phyloP scores from a whole-genome alignment of 1,140 invertebrate genomes.

The Ceratina australensis region DNA sequence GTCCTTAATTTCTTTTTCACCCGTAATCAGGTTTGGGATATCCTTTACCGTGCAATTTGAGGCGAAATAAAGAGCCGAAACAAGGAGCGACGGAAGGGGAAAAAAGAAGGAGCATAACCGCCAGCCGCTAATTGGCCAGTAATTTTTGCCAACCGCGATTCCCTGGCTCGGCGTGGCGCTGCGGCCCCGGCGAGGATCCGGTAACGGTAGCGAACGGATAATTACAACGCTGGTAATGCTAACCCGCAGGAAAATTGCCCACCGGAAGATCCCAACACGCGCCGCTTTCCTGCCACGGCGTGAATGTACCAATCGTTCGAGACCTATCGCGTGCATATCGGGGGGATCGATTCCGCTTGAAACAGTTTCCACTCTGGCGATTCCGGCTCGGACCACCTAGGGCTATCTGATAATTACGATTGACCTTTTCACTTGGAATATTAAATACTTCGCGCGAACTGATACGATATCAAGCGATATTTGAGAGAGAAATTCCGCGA shows the following conservation, averaged over 20 bases:
- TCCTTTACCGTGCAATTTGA: conserved; percentile 31
- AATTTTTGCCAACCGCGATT: conserved; percentile 62
- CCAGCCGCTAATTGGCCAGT: conserved; percentile 60
- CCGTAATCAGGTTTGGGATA: conserved; percentile 9
- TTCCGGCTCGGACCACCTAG: no score
- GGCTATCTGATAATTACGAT: no score
- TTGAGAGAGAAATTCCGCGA: not conserved
- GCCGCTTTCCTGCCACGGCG: conserved; percentile 25
- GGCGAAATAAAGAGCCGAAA: conserved; percentile 44
- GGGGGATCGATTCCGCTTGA: not conserved
- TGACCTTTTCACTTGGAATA: no score
- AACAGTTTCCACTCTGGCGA: not conserved
- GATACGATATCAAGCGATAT: no score
- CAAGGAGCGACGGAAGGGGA: conserved; percentile 23
- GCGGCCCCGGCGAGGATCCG: conserved; percentile 53
- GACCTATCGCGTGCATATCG: not conserved
- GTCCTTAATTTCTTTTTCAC: conserved; percentile 1
- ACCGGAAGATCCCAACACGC: conserved; percentile 50
- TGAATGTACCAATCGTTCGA: not conserved
- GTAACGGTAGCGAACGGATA: conserved; percentile 61
- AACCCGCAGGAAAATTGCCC: conserved; percentile 59
- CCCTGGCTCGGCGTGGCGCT: conserved; percentile 30
- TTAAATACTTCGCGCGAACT: no score
- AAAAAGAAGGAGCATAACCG: conserved; percentile 31
- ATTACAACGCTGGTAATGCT: conserved; percentile 56